Evolutionary conservation across 2,888 invertebrate genomes (phyloP).

Genomic region (Seira sanloemensis): DNA sequence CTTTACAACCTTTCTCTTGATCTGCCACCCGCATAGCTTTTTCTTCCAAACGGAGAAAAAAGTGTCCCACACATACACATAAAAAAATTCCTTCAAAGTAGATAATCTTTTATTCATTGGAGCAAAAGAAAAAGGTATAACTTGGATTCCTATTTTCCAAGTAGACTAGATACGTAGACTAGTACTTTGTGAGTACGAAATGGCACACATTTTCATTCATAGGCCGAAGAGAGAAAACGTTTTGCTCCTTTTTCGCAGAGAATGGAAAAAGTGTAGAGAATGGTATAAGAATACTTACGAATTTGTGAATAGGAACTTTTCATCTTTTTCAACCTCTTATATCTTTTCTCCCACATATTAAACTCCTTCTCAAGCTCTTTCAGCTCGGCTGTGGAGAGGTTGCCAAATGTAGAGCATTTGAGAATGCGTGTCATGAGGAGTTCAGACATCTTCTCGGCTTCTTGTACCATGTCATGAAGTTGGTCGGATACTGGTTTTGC

Average conservation of each 20-base stretch:
- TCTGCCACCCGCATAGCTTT: neutral
- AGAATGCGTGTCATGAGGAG: conserved; percentile 70
- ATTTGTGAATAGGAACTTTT: conserved; percentile 92
- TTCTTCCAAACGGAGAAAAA: no score
- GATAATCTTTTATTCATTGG: conserved; percentile 6
- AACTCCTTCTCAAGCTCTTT: conserved; percentile 87
- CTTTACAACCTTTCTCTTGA: neutral
- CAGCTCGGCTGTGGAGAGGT: conserved; percentile 69
- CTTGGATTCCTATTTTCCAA: no score
- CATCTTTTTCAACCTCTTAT: conserved; percentile 86
- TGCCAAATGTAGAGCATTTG: conserved; percentile 71
- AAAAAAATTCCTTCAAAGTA: neutral
- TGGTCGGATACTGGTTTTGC: conserved; percentile 86
- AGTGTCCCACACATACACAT: neutral
- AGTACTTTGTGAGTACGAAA: neutral
- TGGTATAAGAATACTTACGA: conserved; percentile 77
- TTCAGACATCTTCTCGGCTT: conserved; percentile 87
- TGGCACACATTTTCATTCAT: neutral
- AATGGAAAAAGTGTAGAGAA: neutral
- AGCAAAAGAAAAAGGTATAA: conserved; percentile 3
- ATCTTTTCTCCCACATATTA: conserved; percentile 91
- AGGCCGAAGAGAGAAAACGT: neutral
- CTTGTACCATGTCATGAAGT: conserved; percentile 84
- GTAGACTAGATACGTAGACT: neutral
- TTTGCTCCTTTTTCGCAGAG: neutral